These are phyloP conservation scores for Epizoanthus ramosus DNA, from an alignment of 92 coral and sea anemone genomes.

Conservation along the genomic window DNA sequence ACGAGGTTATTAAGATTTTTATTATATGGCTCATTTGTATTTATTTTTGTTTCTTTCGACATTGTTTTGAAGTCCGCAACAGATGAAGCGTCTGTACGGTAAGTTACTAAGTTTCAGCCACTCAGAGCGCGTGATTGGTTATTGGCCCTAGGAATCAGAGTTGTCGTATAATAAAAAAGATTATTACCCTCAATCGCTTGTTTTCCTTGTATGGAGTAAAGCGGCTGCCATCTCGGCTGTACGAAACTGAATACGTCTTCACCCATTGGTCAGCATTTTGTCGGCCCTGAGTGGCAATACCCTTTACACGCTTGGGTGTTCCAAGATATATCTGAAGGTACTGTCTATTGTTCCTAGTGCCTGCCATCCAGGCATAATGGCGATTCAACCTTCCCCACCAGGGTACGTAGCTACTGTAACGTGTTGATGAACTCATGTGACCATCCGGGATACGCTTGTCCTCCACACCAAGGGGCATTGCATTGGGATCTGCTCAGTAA, in stretches of 20 bases:
- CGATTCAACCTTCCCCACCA: constrained; percentile 70
- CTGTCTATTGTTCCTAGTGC: constrained; percentile 57
- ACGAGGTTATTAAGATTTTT: too few species aligned
- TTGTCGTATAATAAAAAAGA: too few species aligned
- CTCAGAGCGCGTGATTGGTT: too few species aligned
- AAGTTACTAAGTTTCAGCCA: neutral
- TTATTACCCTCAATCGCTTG: constrained; percentile 67
- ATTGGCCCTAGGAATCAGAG: too few species aligned
- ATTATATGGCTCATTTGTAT: too few species aligned
- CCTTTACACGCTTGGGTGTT: constrained; percentile 59
- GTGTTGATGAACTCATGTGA: constrained; percentile 64
- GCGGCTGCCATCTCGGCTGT: constrained; percentile 74
- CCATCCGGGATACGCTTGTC: constrained; percentile 74
- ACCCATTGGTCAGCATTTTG: constrained; percentile 76
- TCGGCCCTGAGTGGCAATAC: constrained; percentile 88
- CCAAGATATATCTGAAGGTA: constrained; percentile 82
- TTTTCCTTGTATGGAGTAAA: constrained; percentile 62
- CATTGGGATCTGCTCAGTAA: constrained; percentile 17
- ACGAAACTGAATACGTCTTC: constrained; percentile 66
- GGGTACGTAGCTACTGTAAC: constrained; percentile 56
- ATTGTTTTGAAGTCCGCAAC: too few species aligned
- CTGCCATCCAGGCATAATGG: constrained; percentile 76
- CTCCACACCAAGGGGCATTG: constrained; percentile 74
- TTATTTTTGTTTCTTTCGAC: too few species aligned
- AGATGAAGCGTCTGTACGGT: too few species aligned